Percentiles rank a stretch among this genome's conserved stretches.
Evolutionary conservation across 2,888 invertebrate genomes (phyloP).

Genomic region (Incurvaria masculella): DNA sequence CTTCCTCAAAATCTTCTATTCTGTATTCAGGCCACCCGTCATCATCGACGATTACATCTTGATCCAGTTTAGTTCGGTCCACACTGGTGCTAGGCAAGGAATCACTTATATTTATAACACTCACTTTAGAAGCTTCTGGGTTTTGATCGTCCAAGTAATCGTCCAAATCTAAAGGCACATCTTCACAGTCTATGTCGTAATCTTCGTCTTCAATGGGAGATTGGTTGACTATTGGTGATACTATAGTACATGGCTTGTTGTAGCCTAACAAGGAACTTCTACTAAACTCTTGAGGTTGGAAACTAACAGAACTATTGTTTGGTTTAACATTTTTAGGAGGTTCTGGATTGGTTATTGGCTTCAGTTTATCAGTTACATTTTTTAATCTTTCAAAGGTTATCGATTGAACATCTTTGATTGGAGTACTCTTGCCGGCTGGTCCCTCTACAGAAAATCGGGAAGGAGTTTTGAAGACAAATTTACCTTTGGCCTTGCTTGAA

Average conservation of each 20-base stretch:
- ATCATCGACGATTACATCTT: conserved; percentile 38
- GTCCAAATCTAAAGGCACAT: conserved; percentile 29
- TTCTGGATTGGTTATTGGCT: conserved; percentile 29
- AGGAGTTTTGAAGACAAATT: conserved; percentile 45
- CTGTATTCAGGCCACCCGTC: conserved; percentile 58
- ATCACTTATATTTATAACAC: conserved; percentile 30
- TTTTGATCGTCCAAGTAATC: conserved; percentile 26
- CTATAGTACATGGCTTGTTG: conserved; percentile 26
- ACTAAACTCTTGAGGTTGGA: conserved; percentile 37
- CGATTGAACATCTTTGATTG: conserved; percentile 29
- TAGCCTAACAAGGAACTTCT: conserved; percentile 25
- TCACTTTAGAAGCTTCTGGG: conserved; percentile 19
- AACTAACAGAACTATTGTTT: conserved; percentile 38
- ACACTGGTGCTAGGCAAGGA: conserved; percentile 23
- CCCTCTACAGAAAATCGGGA: conserved; percentile 28
- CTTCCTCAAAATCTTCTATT: conserved; percentile 43
- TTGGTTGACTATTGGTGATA: conserved; percentile 21
- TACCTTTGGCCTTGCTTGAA: conserved; percentile 32
- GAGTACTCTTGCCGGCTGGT: conserved; percentile 20
- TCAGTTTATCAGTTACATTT: conserved; percentile 33
- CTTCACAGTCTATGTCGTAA: conserved; percentile 24
- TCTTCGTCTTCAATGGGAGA: conserved; percentile 13
- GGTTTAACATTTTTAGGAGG: conserved; percentile 23
- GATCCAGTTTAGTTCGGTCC: conserved; percentile 21
- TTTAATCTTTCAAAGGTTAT: conserved; percentile 37